Evolutionary conservation across 2,797 vertebrate genomes (phyloP), one percentile per base, ranked within the genome.

Genomic region (Morus bassanus): DNA sequence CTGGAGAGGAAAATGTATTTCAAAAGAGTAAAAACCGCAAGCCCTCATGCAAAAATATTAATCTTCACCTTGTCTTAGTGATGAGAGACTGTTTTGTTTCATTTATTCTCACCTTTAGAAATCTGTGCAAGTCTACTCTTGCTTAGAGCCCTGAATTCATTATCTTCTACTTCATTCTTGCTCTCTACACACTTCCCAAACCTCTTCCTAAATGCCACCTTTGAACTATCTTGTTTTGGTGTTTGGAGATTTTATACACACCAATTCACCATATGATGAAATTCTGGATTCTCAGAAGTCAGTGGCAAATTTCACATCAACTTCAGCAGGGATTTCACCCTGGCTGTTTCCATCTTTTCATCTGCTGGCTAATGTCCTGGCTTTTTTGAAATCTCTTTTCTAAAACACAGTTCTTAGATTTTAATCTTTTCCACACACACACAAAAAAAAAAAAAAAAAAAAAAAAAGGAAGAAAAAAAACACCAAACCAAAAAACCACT

Each of bases 31-130:
- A 84, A 93, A 89, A 88, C 2, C 17, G 46, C 9, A 88, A 73
- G 10, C 5, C 1, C 6, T 84, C 31, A 51, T 78, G 57, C 65
- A 93, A 92, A 84, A 95, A 95, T 53, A 93, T 24, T 94, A 86
- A 86, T 85, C 85, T 94, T 93, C 89, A 82, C 63, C 43, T 88
- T 79, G n/a, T 86, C 85, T 86, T 78, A 53, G 67, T 69, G 54
- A 94, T 76, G 65, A 91, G 39, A 94, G 59, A 61, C 7, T 15
- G n/a, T 67, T 88, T 93, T 79, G 19, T 88, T 84, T 84, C 23
- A 51, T 93, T 91, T 91, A 78, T 95, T 91, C 72, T 76, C 91
- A 90, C 63, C 28, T 95, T 84, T 46, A 88, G 50, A 89, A 91
- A 78, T 73, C 39, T 61, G 5, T 78, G 27, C 85, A 87, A 95